Conservation (phyloP, 2,113 vertebrate species). For the Cynocephalus volans region DNA sequence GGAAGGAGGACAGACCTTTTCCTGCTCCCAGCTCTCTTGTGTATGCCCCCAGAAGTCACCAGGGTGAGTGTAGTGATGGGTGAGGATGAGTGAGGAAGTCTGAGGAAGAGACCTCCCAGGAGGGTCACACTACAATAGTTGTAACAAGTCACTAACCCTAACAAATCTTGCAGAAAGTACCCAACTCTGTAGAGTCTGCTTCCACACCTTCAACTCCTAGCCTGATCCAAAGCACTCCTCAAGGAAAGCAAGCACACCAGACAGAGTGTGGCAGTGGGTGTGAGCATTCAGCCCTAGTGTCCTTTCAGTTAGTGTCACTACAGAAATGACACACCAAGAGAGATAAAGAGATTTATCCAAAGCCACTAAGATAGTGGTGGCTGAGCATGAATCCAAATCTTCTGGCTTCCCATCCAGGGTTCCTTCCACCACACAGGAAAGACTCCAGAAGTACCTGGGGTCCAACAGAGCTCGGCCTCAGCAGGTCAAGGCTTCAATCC, state of each 20-base stretch:
- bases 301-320: neutral
- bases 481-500: neutral
- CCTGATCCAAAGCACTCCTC: neutral
- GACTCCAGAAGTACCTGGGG: neutral
- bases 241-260: neutral
- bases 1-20: conserved; percentile 40
- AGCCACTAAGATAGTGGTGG: neutral
- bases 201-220: conserved; percentile 1
- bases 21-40: neutral
- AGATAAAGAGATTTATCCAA: neutral
- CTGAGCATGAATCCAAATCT: neutral
- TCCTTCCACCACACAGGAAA: neutral
- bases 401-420: neutral
- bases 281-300: neutral
- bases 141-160: neutral
- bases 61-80: neutral
- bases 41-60: neutral
- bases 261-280: neutral
- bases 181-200: neutral
- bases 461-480: neutral
- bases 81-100: neutral
- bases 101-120: neutral
- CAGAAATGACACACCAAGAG: neutral
- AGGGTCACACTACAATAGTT: neutral
- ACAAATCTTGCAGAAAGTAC: conserved; percentile 8